These are phyloP conservation scores for Acinonyx jubatus DNA, from an alignment of 2,113 vertebrate genomes.

Conservation along the genomic window DNA sequence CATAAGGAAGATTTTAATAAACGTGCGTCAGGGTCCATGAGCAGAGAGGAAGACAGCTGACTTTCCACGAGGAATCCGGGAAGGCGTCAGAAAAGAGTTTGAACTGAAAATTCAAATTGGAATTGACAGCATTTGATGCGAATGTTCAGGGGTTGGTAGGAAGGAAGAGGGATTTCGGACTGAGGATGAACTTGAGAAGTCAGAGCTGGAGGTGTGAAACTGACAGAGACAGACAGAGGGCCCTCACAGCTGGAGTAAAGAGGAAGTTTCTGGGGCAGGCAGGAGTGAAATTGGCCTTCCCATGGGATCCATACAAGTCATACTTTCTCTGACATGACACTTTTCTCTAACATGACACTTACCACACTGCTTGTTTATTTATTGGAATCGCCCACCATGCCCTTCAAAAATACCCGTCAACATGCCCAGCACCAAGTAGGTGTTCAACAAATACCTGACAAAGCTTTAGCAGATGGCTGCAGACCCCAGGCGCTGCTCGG, in stretches of 20 bases:
- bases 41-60: no score
- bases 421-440: background rate
- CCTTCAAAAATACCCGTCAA: background rate
- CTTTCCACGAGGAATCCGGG: background rate
- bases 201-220: background rate
- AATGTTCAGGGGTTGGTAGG: background rate
- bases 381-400: background rate
- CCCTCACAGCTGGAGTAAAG: no score
- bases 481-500: background rate
- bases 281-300: background rate
- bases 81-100: background rate
- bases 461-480: background rate
- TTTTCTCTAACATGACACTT: background rate
- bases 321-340: background rate
- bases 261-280: background rate
- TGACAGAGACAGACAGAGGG: background rate
- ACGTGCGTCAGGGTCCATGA: background rate
- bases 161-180: background rate
- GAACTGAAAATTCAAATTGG: no score
- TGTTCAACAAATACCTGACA: background rate
- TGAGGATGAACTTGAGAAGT: background rate
- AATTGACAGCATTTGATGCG: background rate
- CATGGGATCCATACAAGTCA: rapidly evolving
- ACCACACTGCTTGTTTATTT: background rate
- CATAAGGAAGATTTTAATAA: background rate